phyloP scores from a whole-genome alignment of 2,113 vertebrate genomes.

The Ancistrus triradiatus region DNA sequence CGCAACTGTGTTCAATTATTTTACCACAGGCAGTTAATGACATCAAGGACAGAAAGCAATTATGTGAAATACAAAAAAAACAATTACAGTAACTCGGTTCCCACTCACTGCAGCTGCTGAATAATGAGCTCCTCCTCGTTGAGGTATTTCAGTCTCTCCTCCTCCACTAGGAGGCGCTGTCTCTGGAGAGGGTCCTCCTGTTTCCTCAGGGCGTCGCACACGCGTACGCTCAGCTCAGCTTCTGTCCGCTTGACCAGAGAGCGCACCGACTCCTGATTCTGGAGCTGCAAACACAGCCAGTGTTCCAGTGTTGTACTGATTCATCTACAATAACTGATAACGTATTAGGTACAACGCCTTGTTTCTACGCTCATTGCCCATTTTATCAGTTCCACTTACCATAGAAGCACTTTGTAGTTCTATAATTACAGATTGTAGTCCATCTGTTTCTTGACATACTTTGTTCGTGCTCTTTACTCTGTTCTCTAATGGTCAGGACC shows the following conservation, averaged over 20 bases:
- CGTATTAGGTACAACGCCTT: no score
- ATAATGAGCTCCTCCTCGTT: constrained; percentile 97
- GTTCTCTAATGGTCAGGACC: no score
- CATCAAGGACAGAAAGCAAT: background rate
- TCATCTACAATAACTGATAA: no score
- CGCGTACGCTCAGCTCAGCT: constrained; percentile 86
- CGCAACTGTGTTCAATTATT: background rate
- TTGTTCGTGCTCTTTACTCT: no score
- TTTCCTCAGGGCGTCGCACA: constrained; percentile 86
- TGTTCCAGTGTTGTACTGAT: no score
- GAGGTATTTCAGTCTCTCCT: constrained; percentile 94
- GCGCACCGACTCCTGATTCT: constrained; percentile 88
- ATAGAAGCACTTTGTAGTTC: no score
- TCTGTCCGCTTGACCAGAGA: constrained; percentile 87
- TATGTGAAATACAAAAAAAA: background rate
- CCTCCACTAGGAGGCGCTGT: constrained; percentile 95
- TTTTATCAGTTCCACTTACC: no score
- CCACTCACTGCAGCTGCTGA: constrained; percentile 93
- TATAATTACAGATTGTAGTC: no score
- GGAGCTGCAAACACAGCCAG: constrained; percentile 70
- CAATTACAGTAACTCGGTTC: no score
- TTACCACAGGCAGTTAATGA: background rate
- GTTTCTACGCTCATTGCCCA: no score
- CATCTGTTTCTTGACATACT: no score
- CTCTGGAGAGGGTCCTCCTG: constrained; percentile 97